Base-by-base conservation (phyloP, 2,888 invertebrate species). In the Lagria hirta region DNA sequence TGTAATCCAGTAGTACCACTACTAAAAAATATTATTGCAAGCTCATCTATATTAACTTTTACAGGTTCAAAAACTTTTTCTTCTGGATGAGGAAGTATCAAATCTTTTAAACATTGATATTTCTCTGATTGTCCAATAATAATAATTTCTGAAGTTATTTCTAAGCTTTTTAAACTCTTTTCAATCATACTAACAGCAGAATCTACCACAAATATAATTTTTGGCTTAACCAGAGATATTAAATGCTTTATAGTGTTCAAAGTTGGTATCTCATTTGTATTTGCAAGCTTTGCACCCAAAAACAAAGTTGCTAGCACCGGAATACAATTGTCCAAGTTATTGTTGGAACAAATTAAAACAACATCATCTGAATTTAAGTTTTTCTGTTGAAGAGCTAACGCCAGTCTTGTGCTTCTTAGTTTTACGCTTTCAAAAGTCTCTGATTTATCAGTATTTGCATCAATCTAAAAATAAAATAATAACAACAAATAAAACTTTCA, bases 271-370 rank as follows among this genome's bases (percentile, higher is more conserved):
- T 61, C 61, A 43, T 69, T 64, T 8, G 67, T 43, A 5, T 60
- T 58, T 1, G 62, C 57, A 1, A 62, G 43, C 22, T 57, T 60
- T 4, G 61, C 64, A 2, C 77, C 77, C 6, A 75, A 61, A 49
- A 69, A 75, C 2, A 75, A 50, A 0, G 72, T 69, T 1, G 76
- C 75, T 26, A 77, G 69, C 32, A 73, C 68, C 0, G 77, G 75
- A 13, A 76, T 65, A 2, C 63, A 60, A 6, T 72, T 56, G 41
- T 77, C 69, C 3, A 75, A 22, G 20, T 74, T 73, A 46, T 72
- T 76, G 1, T 70, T 69, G 4, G 72, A 73, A 65, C 76, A 75
- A 1, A 76, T 43, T 0, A 71, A 57, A 32, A 78, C 66, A 2
- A 76, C 71, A 48, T 77, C 77, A 0, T 72, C 71, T 2, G 48